Conservation (phyloP, 2,888 invertebrate genomes). For the Leptopterna dolabrata region DNA sequence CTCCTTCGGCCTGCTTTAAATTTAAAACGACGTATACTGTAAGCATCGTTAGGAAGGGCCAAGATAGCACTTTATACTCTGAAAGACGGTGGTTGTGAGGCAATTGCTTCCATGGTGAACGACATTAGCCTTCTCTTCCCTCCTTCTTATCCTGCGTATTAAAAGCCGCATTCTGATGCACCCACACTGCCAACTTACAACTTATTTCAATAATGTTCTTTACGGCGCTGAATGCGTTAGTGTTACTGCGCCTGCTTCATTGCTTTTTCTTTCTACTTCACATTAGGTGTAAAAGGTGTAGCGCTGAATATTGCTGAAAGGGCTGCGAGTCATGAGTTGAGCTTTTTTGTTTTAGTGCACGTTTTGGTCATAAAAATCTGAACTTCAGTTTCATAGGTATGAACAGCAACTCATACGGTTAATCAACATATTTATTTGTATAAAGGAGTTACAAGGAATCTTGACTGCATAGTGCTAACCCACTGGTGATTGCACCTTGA, state of each 20-base stretch:
- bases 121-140: constrained; percentile 11
- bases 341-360: too few species aligned
- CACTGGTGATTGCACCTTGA: too few species aligned
- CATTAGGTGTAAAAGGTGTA: neutral
- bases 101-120: constrained; percentile 33
- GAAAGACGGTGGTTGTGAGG: neutral
- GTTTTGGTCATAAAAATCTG: too few species aligned
- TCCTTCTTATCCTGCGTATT: neutral
- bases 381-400: too few species aligned
- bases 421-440: too few species aligned
- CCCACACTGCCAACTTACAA: neutral
- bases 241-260: neutral
- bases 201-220: constrained; percentile 23
- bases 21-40: neutral
- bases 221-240: neutral
- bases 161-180: neutral
- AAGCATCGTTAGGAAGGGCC: neutral
- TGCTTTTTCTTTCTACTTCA: neutral
- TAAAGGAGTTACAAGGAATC: too few species aligned
- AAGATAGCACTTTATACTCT: neutral
- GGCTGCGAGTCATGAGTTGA: too few species aligned
- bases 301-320: too few species aligned
- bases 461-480: too few species aligned
- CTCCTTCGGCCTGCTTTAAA: neutral
- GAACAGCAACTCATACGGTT: too few species aligned